Conservation (phyloP, 1,140 invertebrate genomes). For the Stenopsyche tienmushanensis region DNA sequence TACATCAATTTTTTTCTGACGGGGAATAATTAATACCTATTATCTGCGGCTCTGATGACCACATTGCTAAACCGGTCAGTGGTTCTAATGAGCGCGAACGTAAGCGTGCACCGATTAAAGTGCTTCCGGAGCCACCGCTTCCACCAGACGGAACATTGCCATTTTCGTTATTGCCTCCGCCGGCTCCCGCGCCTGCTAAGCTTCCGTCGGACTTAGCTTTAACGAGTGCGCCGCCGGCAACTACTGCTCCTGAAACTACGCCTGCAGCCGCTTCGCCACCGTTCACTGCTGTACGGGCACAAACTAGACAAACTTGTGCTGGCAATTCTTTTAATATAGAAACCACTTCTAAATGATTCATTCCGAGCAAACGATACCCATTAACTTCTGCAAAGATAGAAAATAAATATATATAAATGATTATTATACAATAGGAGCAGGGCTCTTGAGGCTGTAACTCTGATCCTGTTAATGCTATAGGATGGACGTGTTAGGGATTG, state of each 20-base stretch:
- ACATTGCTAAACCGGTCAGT: conserved; percentile 97
- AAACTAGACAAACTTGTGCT: conserved; percentile 90
- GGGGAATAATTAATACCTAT: conserved; percentile 67
- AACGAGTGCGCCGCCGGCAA: conserved; percentile 39
- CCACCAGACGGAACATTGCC: conserved; percentile 9
- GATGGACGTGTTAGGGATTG: not conserved
- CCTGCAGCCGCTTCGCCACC: conserved; percentile 16
- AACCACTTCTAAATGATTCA: conserved; percentile 96
- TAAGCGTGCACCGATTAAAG: conserved; percentile 56
- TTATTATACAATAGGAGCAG: no score
- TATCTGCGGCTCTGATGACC: conserved; percentile 94
- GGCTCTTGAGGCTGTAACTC: no score
- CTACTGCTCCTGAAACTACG: conserved; percentile 23
- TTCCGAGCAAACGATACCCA: conserved; percentile 88
- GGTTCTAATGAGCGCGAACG: conserved; percentile 90
- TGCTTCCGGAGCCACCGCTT: conserved; percentile 30
- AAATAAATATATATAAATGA: conserved; percentile 33
- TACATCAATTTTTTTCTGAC: no score
- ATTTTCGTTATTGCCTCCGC: conserved; percentile 41
- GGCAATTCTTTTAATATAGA: conserved; percentile 93
- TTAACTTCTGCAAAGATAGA: conserved; percentile 91
- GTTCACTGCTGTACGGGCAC: conserved; percentile 66
- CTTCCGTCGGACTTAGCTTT: conserved; percentile 92
- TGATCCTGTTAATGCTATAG: no score
- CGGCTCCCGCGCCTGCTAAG: conserved; percentile 78